A percentile compares a stretch with the other conserved stretches of the same genome.
Evolutionary conservation across 2,797 vertebrate genomes (phyloP).

Genomic region (Ctenochaetus hawaiiensis): DNA sequence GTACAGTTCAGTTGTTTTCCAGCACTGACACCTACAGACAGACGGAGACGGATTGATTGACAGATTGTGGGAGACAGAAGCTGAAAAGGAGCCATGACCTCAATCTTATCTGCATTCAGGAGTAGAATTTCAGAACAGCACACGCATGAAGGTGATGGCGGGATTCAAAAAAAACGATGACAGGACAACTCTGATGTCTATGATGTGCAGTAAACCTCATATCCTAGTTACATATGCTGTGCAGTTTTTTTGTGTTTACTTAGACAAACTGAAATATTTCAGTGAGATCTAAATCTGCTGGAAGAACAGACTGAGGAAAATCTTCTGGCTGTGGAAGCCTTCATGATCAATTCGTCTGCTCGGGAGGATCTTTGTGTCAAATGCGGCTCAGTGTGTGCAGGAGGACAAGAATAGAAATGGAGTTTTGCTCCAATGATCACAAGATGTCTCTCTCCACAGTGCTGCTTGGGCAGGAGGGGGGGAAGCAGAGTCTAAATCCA

Average conservation of each 20-base stretch:
- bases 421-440: slow-evolving; percentile 58
- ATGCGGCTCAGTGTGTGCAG: slow-evolving; percentile 36
- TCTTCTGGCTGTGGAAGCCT: slow-evolving; percentile 15
- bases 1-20: slow-evolving; percentile 2
- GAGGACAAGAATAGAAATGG: slow-evolving; percentile 61
- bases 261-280: slow-evolving; percentile 34
- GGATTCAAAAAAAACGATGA: slow-evolving; percentile 27
- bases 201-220: slow-evolving; percentile 35
- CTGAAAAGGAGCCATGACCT: slow-evolving; percentile 23
- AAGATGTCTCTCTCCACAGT: slow-evolving; percentile 59
- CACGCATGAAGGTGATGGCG: not conserved
- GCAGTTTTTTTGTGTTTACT: slow-evolving; percentile 27
- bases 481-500: slow-evolving; percentile 31
- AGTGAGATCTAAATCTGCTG: slow-evolving; percentile 27
- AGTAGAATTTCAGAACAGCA: slow-evolving; percentile 27
- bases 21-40: slow-evolving; percentile 13
- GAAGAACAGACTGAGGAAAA: slow-evolving; percentile 36
- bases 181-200: slow-evolving; percentile 11
- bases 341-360: slow-evolving; percentile 47
- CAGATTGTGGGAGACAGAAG: slow-evolving; percentile 34
- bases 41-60: slow-evolving; percentile 26
- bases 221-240: slow-evolving; percentile 16
- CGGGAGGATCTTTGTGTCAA: slow-evolving; percentile 39
- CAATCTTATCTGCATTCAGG: slow-evolving; percentile 35
- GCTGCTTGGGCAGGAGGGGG: slow-evolving; percentile 18